These are phyloP conservation scores for Globodera rostochiensis DNA, from an alignment of 1,140 invertebrate genomes.

Conservation along the genomic window DNA sequence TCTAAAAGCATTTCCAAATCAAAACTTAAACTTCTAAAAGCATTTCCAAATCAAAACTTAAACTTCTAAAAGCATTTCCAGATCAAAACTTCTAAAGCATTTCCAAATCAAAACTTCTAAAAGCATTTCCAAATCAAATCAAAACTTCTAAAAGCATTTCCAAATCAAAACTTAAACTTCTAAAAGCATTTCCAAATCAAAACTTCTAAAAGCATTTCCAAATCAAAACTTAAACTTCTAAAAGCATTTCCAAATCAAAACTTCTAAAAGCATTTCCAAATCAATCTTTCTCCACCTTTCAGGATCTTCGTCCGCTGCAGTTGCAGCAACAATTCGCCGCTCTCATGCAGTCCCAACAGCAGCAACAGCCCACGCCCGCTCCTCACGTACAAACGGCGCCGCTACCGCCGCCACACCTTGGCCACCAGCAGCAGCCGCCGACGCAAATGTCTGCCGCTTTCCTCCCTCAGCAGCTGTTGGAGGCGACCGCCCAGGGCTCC, in stretches of 20 bases:
- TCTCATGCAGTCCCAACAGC: slow-evolving; percentile 31
- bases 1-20: no score
- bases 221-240: not conserved
- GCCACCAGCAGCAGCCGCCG: not conserved
- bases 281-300: not conserved
- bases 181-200: not conserved
- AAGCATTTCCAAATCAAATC: no score
- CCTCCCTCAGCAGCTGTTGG: not conserved
- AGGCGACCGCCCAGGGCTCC: not conserved
- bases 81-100: no score
- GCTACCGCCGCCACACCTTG: not conserved
- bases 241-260: not conserved
- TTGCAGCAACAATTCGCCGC: slow-evolving; percentile 34
- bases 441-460: not conserved
- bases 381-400: not conserved
- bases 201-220: not conserved
- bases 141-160: no score
- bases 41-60: no score
- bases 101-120: no score
- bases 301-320: slow-evolving; percentile 35
- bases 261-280: not conserved
- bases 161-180: no score
- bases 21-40: no score
- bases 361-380: not conserved
- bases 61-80: no score